Base-by-base conservation (phyloP, 2,888 invertebrate genomes). In the Molanna angustata region DNA sequence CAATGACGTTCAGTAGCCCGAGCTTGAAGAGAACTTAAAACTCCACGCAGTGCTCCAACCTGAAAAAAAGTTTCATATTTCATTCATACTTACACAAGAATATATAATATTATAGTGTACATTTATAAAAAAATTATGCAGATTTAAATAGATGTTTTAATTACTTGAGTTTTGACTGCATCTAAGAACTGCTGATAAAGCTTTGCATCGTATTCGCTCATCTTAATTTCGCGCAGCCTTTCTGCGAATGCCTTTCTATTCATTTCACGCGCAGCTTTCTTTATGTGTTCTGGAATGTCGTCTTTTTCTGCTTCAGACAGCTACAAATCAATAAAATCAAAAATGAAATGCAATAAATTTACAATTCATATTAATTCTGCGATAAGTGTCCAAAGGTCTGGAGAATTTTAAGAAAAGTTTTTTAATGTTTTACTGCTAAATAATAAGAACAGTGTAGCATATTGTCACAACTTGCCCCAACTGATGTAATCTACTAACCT, bases 1-100 rank as follows among this genome's bases (percentile, higher is more conserved):
- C 98, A 98, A 63, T 94, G 90, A 1, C 97, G 79, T 66, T 96
- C 95, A 62, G 94, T 94, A 64, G 90, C 90, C 73, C 94, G 94
- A 0, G 95, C 93, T 75, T 96, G 94, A 50, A 98, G 72, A 58
- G 89, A 81, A 51, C 85, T 90, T 56, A 98, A 74, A 57, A 98
- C 88, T 0, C 92, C 88, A 48, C 94, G 80, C 22, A 97, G 72
- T 0, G 91, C 87, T 62, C 88, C 86, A n/a, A 93, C 85, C 76
- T 86, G 19, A 4, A 44, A 45, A 31, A 37, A 33, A 42, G 31
- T 27, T 43, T 35, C 22, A 14, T n/a, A 41, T 20, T 41, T 20
- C 17, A 37, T 37, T 37, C 3, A 27, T 11, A 27, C 6, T 11
- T 27, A 27, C 6, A 27, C 27, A 27, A 27, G 27, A 11, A 27